Percentiles rank a stretch among this genome's conserved stretches.
Evolutionary conservation across 1,140 invertebrate genomes (phyloP).

Genomic region (Drosophila insularis): DNA sequence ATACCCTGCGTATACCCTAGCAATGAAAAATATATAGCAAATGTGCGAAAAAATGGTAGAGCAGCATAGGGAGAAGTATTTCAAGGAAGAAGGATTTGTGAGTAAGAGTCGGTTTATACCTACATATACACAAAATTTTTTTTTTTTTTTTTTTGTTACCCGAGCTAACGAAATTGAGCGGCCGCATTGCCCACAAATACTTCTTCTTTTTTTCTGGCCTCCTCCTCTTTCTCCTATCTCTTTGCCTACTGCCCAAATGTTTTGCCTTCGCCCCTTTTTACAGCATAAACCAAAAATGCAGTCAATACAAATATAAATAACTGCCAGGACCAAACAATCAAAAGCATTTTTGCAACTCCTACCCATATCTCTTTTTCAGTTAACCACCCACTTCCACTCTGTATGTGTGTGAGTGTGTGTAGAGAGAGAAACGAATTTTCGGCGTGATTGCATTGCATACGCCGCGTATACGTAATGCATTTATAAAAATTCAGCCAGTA

Average conservation of each 20-base stretch:
- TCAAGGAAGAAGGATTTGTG: conserved; percentile 1
- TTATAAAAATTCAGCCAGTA: conserved; percentile 47
- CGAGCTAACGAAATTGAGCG: conserved; percentile 40
- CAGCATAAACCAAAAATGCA: conserved; percentile 57
- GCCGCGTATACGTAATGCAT: conserved; percentile 59
- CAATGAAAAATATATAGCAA: background rate
- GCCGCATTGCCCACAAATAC: conserved; percentile 32
- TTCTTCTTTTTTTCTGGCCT: too few relatives aligned
- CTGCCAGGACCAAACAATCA: conserved; percentile 53
- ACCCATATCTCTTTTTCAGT: background rate
- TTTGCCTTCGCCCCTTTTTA: background rate
- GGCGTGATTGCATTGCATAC: conserved; percentile 59
- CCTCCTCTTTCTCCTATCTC: too few relatives aligned
- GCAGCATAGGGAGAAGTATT: background rate
- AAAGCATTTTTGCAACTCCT: conserved; percentile 43
- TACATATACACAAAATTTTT: background rate
- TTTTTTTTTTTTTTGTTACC: background rate
- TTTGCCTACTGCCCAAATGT: background rate
- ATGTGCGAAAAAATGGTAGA: background rate
- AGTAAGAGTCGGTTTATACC: background rate
- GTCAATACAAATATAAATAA: conserved; percentile 61
- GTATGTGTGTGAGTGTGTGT: conserved; percentile 11
- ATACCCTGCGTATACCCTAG: too few relatives aligned
- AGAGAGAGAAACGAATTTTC: conserved; percentile 57
- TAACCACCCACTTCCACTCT: background rate